Evolutionary conservation across 2,888 invertebrate species (phyloP), one percentile per base, ranked within the genome.

Genomic region (Norana najaformis): DNA sequence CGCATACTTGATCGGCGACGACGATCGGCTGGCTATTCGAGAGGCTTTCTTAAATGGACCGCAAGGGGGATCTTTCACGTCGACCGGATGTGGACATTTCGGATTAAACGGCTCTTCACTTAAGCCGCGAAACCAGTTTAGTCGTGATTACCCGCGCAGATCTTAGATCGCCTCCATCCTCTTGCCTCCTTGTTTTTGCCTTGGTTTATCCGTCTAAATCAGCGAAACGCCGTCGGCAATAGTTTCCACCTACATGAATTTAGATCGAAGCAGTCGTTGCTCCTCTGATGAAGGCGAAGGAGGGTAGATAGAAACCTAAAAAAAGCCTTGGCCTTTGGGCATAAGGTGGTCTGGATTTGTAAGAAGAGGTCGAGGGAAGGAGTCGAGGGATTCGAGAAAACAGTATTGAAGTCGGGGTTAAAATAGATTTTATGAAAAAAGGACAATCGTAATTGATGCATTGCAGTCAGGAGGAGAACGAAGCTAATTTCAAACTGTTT

Each of bases 11-110:
- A 47, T 47, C 47, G n/a, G 69, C 69, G n/a, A 16, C 69, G 11
- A 69, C n/a, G 69, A 69, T 69, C n/a, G 69, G n/a, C n/a, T n/a
- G 4, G n/a, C 30, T 30, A 69, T 69, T 69, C 69, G 11, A 69
- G n/a, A 69, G 69, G n/a, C n/a, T n/a, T 69, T 69, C n/a, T n/a
- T 69, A n/a, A 69, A 69, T 69, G 69, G 69, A 69, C 69, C 69
- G 0, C 11, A n/a, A 69, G 69, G 69, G 30, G 11, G 69, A 69
- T 69, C 69, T 69, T 6, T 69, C 69, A 8, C 1, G 6, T 4
- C 2, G n/a, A 69, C 69, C 20, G 69, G 69, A 69, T 69, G 69
- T 69, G 69, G 30, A 69, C 30, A 69, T 69, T 69, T 69, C 30
- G 69, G 30, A 69, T 69, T 69, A 69, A 69, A n/a, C 69, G 69